Base-by-base conservation (phyloP, 2,888 invertebrate species). In the Ptycholaimellus sp. region DNA sequence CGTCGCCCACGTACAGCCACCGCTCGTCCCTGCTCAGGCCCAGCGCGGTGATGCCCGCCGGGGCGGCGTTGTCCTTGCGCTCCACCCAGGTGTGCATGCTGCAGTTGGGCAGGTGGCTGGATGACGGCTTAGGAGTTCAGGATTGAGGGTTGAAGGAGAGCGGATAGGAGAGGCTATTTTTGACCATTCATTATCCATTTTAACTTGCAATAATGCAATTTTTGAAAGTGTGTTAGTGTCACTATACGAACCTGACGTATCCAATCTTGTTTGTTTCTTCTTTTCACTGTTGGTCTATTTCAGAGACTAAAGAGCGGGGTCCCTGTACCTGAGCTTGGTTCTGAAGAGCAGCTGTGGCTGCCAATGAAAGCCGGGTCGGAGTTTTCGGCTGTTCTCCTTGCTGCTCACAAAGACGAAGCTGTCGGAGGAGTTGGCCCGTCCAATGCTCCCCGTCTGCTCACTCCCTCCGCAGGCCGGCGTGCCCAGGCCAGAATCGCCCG, bases 1-100 rank as follows among this genome's bases (percentile, higher is more conserved):
- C 78, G 65, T 96, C 93, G 1, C 93, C 93, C 36, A 85, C 80
- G 52, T 72, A 77, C 30, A 79, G 70, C 14, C 70, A 71, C 45
- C 73, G 69, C 56, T 77, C 76, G 60, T 78, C 77, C 58, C 73
- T 77, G 30, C 90, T 87, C 37, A 90, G 78, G 30, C 81, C 78
- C 21, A 93, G 68, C 33, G 85, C 76, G 18, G 90, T 90, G 45
- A 96, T 79, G 43, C 87, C 79, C 22, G 93, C 90, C 40, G 93
- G 93, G 59, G 83, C 79, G 1, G 79, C 74, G 67, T 96, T 96
- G 65, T 93, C 90, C 56, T 83, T 81, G 30, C 90, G 70, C 64
- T 87, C 85, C 62, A 78, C 85, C 40, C 85, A 83, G 38, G 85
- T 87, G 61, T 87, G 85, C 87, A 90, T 87, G 13, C 87, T n/a